Conservation (phyloP, 2,797 vertebrate species). For the Cetoscarus ocellatus region DNA sequence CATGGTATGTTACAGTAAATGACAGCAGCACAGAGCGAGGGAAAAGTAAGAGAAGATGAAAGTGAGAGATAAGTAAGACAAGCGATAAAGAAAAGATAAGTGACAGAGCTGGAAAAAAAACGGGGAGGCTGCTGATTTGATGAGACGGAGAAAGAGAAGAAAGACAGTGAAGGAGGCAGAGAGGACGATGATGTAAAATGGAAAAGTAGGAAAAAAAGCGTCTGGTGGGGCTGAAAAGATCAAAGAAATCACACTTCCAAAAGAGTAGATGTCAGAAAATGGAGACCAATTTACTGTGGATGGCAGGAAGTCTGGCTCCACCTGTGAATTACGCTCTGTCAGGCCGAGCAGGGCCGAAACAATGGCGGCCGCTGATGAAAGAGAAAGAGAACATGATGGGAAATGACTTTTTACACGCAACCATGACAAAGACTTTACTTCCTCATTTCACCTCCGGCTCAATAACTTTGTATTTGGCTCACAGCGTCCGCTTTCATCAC, state of each 20-base stretch:
- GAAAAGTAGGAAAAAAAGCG: conserved; percentile 52
- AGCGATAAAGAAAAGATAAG: conserved; percentile 54
- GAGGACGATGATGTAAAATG: conserved; percentile 66
- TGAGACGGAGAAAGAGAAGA: conserved; percentile 55
- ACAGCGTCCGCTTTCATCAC: conserved; percentile 44
- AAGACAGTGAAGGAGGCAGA: conserved; percentile 44
- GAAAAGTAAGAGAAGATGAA: conserved; percentile 48
- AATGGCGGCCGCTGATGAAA: conserved; percentile 65
- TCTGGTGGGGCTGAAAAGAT: conserved; percentile 72
- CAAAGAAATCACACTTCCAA: conserved; percentile 79
- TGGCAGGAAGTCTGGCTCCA: conserved; percentile 75
- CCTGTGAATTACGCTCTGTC: conserved; percentile 78
- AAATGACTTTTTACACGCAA: conserved; percentile 51
- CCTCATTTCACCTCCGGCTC: conserved; percentile 10
- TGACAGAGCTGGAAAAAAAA: conserved; percentile 28
- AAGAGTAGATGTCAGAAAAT: conserved; percentile 80
- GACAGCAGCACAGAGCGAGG: conserved; percentile 38
- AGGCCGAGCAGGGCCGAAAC: conserved; percentile 58
- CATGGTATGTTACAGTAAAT: conserved; percentile 45
- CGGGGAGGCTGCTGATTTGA: conserved; percentile 52
- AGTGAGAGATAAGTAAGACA: conserved; percentile 45
- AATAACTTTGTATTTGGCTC: conserved; percentile 43
- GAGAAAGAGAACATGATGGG: conserved; percentile 57
- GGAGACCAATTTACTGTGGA: conserved; percentile 78
- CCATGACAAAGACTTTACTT: conserved; percentile 29